These are phyloP conservation scores for Geophilus truncorum DNA, from an alignment of 2,888 invertebrate genomes.

Conservation along the genomic window DNA sequence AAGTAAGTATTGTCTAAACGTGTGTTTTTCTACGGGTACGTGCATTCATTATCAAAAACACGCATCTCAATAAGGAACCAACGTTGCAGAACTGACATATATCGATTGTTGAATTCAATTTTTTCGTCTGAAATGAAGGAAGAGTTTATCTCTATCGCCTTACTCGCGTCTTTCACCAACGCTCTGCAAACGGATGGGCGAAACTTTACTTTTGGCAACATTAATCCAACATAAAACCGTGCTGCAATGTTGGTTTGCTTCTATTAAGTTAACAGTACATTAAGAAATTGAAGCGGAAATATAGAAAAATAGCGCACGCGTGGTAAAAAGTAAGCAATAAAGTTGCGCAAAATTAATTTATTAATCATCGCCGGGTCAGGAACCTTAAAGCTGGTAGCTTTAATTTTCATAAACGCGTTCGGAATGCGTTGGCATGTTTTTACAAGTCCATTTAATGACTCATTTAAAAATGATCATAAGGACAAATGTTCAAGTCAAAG, in stretches of 20 bases:
- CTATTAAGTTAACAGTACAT: background rate
- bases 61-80: no score
- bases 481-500: conserved; percentile 5
- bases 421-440: background rate
- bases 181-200: no score
- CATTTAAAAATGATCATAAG: background rate
- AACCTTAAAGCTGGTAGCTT: background rate
- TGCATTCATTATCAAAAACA: no score
- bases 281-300: background rate
- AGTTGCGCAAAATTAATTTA: background rate
- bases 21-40: no score
- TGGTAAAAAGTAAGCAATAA: background rate
- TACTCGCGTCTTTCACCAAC: no score
- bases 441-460: background rate
- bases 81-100: no score
- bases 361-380: background rate
- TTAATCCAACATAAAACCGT: background rate
- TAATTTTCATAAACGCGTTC: background rate
- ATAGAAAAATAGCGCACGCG: background rate
- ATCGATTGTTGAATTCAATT: no score
- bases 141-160: no score
- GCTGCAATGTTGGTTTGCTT: background rate
- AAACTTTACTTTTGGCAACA: background rate
- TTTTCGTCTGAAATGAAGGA: no score
- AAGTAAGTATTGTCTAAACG: no score